A percentile compares a stretch with the other conserved stretches of the same genome.
Evolutionary conservation across 2,797 vertebrate species (phyloP).

Genomic region (Lacerta viridis): DNA sequence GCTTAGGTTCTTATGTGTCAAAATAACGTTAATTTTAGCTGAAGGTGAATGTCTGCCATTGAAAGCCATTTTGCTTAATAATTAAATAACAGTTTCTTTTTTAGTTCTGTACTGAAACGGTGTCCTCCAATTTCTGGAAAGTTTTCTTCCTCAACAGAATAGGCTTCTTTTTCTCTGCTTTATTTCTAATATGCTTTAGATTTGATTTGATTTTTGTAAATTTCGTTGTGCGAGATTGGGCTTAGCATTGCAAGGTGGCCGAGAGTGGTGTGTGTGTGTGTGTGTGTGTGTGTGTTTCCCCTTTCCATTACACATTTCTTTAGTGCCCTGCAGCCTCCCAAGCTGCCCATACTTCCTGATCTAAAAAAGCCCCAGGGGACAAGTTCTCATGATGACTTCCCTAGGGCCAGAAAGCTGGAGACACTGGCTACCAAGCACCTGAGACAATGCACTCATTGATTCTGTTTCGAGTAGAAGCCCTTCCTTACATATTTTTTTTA

Average conservation of each 20-base stretch:
- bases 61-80: constrained; percentile 30
- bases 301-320: background rate
- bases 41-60: constrained; percentile 26
- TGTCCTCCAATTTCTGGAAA: background rate
- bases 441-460: background rate
- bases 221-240: background rate
- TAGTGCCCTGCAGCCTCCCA: background rate
- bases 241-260: background rate
- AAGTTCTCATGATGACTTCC: too few relatives aligned
- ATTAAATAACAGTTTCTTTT: constrained; percentile 25
- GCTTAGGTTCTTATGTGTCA: constrained; percentile 33
- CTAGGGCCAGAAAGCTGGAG: background rate
- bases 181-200: background rate
- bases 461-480: background rate
- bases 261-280: background rate
- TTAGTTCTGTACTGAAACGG: background rate
- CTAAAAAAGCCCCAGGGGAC: background rate
- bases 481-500: too few relatives aligned
- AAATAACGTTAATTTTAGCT: constrained; percentile 44
- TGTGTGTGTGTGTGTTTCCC: background rate
- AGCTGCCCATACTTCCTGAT: background rate
- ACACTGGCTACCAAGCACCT: background rate
- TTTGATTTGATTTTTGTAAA: background rate
- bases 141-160: background rate
- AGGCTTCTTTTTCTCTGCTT: background rate